A percentile compares a stretch with the other conserved stretches of the same genome.
Conservation (phyloP, 2,113 vertebrate species). For the Ophiodon elongatus region DNA sequence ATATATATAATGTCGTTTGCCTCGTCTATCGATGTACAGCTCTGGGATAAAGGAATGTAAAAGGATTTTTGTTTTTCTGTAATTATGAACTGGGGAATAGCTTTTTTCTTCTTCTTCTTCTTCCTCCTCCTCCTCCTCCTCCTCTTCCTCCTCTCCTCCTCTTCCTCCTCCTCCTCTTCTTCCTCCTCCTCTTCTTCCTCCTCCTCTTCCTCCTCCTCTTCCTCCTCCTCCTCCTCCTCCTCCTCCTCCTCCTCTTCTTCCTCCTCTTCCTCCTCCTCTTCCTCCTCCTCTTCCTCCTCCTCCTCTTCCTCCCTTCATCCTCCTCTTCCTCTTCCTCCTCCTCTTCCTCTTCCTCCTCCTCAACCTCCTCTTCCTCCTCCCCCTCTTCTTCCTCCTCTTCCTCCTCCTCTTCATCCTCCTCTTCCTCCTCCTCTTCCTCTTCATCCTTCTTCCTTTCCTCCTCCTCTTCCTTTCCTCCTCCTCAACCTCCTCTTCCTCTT, state of each 20-base stretch:
- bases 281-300: slow-evolving; percentile 16
- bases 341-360: neutral
- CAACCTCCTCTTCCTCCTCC: neutral
- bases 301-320: slow-evolving; percentile 25
- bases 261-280: neutral
- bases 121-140: neutral
- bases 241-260: slow-evolving; percentile 28
- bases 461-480: neutral
- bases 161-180: slow-evolving; percentile 1
- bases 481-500: neutral
- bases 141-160: neutral
- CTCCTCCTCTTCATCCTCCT: neutral
- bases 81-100: slow-evolving; percentile 43
- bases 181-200: slow-evolving; percentile 28
- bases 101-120: slow-evolving; percentile 36
- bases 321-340: slow-evolving; percentile 20
- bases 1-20: slow-evolving; percentile 31
- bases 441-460: slow-evolving; percentile 28
- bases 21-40: slow-evolving; percentile 57
- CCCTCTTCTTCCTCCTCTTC: neutral
- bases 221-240: slow-evolving; percentile 31
- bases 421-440: slow-evolving; percentile 30
- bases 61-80: slow-evolving; percentile 53
- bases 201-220: slow-evolving; percentile 32
- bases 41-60: slow-evolving; percentile 74